A percentile compares a stretch with the other conserved stretches of the same genome.
phyloP scores from a whole-genome alignment of 1,140 invertebrate genomes.

The Lepidotrigona ventralis region DNA sequence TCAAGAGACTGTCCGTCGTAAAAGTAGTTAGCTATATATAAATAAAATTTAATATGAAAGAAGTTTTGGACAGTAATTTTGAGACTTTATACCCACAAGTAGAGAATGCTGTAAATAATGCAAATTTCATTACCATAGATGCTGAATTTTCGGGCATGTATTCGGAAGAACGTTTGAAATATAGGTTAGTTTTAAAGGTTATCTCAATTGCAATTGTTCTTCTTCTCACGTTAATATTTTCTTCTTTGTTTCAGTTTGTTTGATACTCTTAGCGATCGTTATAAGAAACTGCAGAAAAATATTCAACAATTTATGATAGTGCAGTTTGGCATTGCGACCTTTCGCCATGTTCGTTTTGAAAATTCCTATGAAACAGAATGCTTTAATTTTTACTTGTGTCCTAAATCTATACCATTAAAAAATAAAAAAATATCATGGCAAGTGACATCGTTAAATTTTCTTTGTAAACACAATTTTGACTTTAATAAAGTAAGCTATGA shows the following conservation, averaged over 20 bases:
- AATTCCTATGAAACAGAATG: conserved; percentile 82
- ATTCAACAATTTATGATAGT: conserved; percentile 82
- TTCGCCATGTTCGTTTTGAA: conserved; percentile 79
- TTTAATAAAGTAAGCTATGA: conserved; percentile 85
- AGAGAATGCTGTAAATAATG: conserved; percentile 77
- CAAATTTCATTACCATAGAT: conserved; percentile 84
- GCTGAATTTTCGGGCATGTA: conserved; percentile 85
- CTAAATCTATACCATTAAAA: conserved; percentile 82
- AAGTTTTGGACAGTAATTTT: conserved; percentile 81
- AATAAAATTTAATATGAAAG: conserved; percentile 66
- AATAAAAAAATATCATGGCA: conserved; percentile 84
- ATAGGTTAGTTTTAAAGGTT: conserved; percentile 77
- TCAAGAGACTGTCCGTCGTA: not conserved
- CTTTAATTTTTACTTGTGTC: conserved; percentile 86
- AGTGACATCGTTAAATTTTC: conserved; percentile 83
- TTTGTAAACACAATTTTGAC: conserved; percentile 84
- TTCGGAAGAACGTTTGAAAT: conserved; percentile 76
- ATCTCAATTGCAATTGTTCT: not conserved
- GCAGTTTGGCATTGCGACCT: conserved; percentile 84
- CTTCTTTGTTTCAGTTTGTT: conserved; percentile 84
- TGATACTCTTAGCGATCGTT: conserved; percentile 84
- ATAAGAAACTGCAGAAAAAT: conserved; percentile 81
- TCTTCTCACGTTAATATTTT: conserved; percentile 37
- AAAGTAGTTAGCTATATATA: not conserved
- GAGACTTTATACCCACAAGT: conserved; percentile 78